Percentiles rank a stretch among this genome's conserved stretches.
Conservation (phyloP, 2,888 invertebrate species). For the Griposia aprilina region DNA sequence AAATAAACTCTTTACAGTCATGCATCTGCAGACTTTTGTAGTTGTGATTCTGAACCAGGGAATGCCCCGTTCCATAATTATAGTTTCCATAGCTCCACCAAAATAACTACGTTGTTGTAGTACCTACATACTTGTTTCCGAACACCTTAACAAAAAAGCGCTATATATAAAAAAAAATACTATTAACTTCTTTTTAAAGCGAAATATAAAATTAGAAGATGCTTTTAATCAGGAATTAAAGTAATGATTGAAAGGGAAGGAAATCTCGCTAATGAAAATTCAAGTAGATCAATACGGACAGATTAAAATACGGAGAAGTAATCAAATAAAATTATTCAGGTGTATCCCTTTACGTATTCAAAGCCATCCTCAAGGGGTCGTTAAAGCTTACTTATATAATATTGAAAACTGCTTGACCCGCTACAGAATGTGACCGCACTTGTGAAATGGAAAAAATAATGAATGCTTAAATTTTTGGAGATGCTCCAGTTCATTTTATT, state of each 20-base stretch:
- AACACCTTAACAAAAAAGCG: neutral
- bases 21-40: constrained; percentile 9
- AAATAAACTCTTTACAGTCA: constrained; percentile 5
- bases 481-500: constrained; percentile 70
- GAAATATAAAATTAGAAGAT: neutral
- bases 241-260: constrained; percentile 2
- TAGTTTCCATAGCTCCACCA: neutral
- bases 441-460: constrained; percentile 73
- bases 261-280: constrained; percentile 36
- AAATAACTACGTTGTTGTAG: neutral
- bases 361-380: constrained; percentile 52
- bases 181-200: neutral
- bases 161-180: neutral
- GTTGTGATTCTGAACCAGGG: constrained; percentile 3
- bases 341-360: constrained; percentile 61
- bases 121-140: neutral
- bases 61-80: neutral
- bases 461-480: constrained; percentile 74
- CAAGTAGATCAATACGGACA: constrained; percentile 36
- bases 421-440: constrained; percentile 68
- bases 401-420: constrained; percentile 72
- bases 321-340: constrained; percentile 61
- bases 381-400: constrained; percentile 62
- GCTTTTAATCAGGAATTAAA: constrained; percentile 6
- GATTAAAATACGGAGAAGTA: constrained; percentile 43